These are phyloP conservation scores for Scytalopus superciliaris DNA, from an alignment of 2,113 vertebrate species.

Conservation along the genomic window DNA sequence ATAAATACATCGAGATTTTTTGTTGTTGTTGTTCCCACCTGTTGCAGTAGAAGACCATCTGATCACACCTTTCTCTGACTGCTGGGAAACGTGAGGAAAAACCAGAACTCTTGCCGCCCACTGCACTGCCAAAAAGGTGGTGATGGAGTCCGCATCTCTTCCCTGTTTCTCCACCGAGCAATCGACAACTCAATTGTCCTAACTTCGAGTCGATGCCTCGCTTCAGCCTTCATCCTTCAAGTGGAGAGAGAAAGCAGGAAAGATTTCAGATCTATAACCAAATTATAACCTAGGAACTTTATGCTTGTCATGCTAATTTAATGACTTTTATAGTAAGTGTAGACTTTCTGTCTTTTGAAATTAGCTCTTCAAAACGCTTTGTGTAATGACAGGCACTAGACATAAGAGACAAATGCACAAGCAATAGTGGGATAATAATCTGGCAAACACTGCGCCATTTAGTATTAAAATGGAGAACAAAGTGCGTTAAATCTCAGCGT, in stretches of 20 bases:
- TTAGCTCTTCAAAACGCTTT: constrained; percentile 72
- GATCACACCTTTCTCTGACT: background rate
- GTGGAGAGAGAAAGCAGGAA: constrained; percentile 30
- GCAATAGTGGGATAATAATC: constrained; percentile 62
- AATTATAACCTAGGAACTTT: constrained; percentile 69
- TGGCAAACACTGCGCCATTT: constrained; percentile 55
- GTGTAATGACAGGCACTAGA: constrained; percentile 73
- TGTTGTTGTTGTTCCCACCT: constrained; percentile 3
- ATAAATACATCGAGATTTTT: background rate
- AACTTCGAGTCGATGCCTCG: background rate
- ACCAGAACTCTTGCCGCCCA: background rate
- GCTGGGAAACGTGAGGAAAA: background rate
- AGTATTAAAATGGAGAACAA: constrained; percentile 46
- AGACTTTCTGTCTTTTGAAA: constrained; percentile 73
- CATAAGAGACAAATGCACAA: constrained; percentile 65
- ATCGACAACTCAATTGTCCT: background rate
- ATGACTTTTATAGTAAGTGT: constrained; percentile 72
- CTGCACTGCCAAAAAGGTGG: background rate
- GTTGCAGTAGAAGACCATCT: background rate
- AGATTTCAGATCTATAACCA: constrained; percentile 67
- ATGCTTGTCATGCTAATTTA: constrained; percentile 70
- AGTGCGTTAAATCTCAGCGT: constrained; percentile 5
- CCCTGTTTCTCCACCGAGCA: background rate
- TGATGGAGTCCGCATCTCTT: background rate
- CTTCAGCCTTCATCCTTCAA: constrained; percentile 36